A percentile compares a stretch with the other conserved stretches of the same genome.
Conservation (phyloP, 2,888 invertebrate genomes). For the Icerya purchasi region DNA sequence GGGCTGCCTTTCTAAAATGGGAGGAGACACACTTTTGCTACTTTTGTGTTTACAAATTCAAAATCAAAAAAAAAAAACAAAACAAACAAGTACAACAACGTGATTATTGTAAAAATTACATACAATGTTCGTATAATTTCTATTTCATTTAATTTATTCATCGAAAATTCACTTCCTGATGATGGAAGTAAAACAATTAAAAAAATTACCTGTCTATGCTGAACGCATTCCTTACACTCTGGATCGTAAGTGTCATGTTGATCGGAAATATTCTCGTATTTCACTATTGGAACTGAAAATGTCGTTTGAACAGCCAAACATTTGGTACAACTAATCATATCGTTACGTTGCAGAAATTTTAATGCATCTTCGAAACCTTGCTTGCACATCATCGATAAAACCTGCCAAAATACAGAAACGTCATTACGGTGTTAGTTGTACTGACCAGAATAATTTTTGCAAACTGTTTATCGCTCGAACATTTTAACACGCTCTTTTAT, state of each 20-base stretch:
- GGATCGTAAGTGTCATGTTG: slow-evolving; percentile 51
- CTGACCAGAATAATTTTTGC: background rate
- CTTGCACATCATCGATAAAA: slow-evolving; percentile 78
- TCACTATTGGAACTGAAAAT: background rate
- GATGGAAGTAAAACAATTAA: background rate
- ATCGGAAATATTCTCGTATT: slow-evolving; percentile 16
- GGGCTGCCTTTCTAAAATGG: no score
- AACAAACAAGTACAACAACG: no score
- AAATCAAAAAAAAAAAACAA: no score
- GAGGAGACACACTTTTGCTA: no score
- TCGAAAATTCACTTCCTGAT: background rate
- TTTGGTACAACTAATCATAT: slow-evolving; percentile 76
- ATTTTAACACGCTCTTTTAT: background rate
- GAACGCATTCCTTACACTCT: slow-evolving; percentile 69
- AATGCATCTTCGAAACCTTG: slow-evolving; percentile 90
- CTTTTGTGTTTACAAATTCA: no score
- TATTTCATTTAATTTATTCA: background rate
- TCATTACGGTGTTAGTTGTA: slow-evolving; percentile 3
- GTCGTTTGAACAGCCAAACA: slow-evolving; percentile 67
- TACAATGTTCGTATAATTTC: no score
- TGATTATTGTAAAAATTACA: no score
- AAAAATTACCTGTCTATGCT: slow-evolving; percentile 40
- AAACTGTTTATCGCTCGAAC: background rate
- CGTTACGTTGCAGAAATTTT: slow-evolving; percentile 63
- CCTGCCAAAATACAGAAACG: slow-evolving; percentile 21